These are phyloP conservation scores for Coryphaenoides rupestris DNA, from an alignment of 2,113 vertebrate species.

Conservation along the genomic window DNA sequence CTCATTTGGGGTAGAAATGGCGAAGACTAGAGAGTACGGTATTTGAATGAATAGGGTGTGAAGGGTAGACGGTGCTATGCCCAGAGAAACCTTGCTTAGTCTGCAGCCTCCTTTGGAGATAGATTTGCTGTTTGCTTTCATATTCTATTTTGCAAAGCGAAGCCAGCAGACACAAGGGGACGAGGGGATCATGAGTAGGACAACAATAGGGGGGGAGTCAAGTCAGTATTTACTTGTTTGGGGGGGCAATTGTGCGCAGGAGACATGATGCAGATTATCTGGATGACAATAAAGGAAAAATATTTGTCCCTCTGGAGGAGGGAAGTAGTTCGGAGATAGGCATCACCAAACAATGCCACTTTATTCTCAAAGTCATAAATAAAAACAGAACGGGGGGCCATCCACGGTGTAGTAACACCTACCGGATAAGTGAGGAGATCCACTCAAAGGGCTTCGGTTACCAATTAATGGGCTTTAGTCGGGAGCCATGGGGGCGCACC, in stretches of 20 bases:
- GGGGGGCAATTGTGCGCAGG: conserved; percentile 43
- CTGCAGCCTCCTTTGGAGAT: no score
- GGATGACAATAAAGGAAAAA: conserved; percentile 69
- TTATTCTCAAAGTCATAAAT: conserved; percentile 72
- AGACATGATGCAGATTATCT: conserved; percentile 56
- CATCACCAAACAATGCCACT: conserved; percentile 67
- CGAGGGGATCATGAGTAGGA: conserved; percentile 19
- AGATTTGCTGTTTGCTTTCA: not conserved
- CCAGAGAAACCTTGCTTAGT: no score
- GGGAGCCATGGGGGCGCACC: conserved; percentile 63
- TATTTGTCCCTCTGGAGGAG: conserved; percentile 47
- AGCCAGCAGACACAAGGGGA: conserved; percentile 10
- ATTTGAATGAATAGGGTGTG: no score
- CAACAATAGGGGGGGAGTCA: conserved; percentile 55
- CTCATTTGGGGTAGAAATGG: no score
- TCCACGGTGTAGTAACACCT: conserved; percentile 71
- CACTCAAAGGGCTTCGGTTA: conserved; percentile 72
- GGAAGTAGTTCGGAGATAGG: conserved; percentile 63
- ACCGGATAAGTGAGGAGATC: conserved; percentile 75
- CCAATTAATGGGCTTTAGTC: conserved; percentile 75
- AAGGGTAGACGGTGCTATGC: no score
- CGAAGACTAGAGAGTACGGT: no score
- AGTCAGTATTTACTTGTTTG: conserved; percentile 52
- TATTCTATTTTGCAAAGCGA: conserved; percentile 12
- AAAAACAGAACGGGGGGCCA: conserved; percentile 50